Base-by-base conservation (phyloP, 2,797 vertebrate genomes). In the Percopsis omiscomaycus region DNA sequence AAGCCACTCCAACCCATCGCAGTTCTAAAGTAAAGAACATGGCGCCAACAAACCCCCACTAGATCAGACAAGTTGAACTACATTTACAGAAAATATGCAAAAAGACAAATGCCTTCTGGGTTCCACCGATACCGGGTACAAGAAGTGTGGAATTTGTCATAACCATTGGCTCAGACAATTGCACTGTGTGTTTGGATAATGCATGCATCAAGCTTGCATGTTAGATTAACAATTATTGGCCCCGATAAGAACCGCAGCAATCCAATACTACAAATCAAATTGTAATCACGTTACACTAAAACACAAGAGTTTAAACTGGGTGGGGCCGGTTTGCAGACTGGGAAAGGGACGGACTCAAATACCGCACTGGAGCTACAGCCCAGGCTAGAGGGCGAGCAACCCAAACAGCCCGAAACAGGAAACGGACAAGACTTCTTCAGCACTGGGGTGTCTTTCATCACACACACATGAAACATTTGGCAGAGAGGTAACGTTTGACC, bases 401-500 rank as follows among this genome's bases (percentile, higher is more conserved):
- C 37, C 66, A 82, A 85, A 83, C 74, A 63, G 55, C 55, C 60
- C 28, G 73, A 66, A 80, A 80, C 74, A 57, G 64, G 71, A 81
- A 79, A 61, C 82, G 78, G 75, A 75, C 83, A 57, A 28, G 60
- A 42, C 62, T 68, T 79, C 47, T 46, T 64, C 78, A 68, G 70
- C 72, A 51, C 58, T n/a, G 50, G 32, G 75, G 61, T 54, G 72
- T 48, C 64, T 77, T 69, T 79, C 69, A 81, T 83, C 76, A 69
- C 82, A 79, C 70, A 59, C 78, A 78, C 73, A 81, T 11, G 55
- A 58, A 70, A 81, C 61, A 74, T 87, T 62, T 86, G 80, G 79
- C 76, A 14, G 52, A 46, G n/a, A 64, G 61, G 69, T 74, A 73
- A 78, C 78, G 79, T 89, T 87, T 87, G 70, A 80, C 64, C 69